These are phyloP conservation scores for Carcina quercana DNA, from an alignment of 2,888 invertebrate species.

Conservation along the genomic window DNA sequence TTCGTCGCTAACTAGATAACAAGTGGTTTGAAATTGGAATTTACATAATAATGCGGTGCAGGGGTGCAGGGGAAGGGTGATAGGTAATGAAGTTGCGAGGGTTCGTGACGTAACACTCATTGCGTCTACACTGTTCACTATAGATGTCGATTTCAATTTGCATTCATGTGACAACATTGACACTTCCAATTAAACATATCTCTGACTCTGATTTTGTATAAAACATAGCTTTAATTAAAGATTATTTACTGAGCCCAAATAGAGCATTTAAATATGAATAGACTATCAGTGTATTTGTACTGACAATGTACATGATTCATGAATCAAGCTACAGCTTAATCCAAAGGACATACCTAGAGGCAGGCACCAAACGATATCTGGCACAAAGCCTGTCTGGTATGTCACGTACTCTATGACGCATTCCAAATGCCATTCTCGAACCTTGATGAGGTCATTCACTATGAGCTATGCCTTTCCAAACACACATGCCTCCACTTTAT, in stretches of 20 bases:
- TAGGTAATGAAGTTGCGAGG: conserved; percentile 40
- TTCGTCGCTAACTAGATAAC: conserved; percentile 72
- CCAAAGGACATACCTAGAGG: conserved; percentile 4
- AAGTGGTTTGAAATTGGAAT: conserved; percentile 74
- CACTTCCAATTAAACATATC: too few relatives aligned
- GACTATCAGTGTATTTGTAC: too few relatives aligned
- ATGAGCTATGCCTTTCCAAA: conserved; percentile 27
- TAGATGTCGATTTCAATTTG: too few relatives aligned
- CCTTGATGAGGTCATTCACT: conserved; percentile 37
- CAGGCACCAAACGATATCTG: conserved; percentile 25
- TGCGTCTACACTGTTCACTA: too few relatives aligned
- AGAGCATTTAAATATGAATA: too few relatives aligned
- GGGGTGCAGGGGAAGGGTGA: conserved; percentile 33
- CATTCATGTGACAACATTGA: too few relatives aligned
- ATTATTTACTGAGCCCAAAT: too few relatives aligned
- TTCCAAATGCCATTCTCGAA: conserved; percentile 39
- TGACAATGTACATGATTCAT: conserved; percentile 5
- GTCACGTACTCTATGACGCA: conserved; percentile 47
- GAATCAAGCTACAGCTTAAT: conserved; percentile 2
- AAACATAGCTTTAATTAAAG: too few relatives aligned
- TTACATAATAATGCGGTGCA: conserved; percentile 65
- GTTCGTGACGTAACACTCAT: conserved; percentile 28
- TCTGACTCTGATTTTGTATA: too few relatives aligned
- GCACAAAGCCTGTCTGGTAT: conserved; percentile 27
- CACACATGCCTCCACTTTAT: conserved; percentile 28